phyloP scores from a whole-genome alignment of 1,140 invertebrate species.

The Pachyrhynchus sulphureomaculatus region DNA sequence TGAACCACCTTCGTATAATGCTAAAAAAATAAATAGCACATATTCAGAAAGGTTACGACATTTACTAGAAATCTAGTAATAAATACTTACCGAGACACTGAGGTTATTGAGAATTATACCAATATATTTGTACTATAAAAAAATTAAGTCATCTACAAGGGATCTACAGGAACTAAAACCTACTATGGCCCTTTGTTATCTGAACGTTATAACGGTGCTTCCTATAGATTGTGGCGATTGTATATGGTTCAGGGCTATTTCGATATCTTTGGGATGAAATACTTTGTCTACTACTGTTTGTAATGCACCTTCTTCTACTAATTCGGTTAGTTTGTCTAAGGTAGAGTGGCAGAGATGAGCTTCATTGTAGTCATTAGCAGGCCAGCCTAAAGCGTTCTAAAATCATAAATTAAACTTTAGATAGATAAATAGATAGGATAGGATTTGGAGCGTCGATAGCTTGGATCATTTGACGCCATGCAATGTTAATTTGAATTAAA shows the following conservation, averaged over 20 bases:
- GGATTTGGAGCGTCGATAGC: too few species aligned
- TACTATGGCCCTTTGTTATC: constrained; percentile 56
- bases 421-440: too few species aligned
- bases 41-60: too few species aligned
- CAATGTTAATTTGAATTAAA: too few species aligned
- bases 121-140: constrained; percentile 7
- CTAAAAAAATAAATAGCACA: too few species aligned
- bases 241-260: constrained; percentile 67
- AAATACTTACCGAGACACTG: too few species aligned
- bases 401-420: constrained; percentile 15
- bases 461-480: too few species aligned
- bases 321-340: constrained; percentile 55
- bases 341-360: constrained; percentile 53
- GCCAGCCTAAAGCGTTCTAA: constrained; percentile 23
- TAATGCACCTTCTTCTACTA: constrained; percentile 59
- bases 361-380: constrained; percentile 52
- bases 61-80: too few species aligned
- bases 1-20: too few species aligned
- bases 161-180: background rate
- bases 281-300: constrained; percentile 65
- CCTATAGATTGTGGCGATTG: constrained; percentile 67
- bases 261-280: constrained; percentile 68
- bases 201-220: constrained; percentile 73
- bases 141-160: background rate
- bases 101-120: too few species aligned